Evolutionary conservation across 1,140 invertebrate genomes (phyloP), one percentile per base, ranked within the genome.

Genomic region (Stratiolaelaps scimitus): DNA sequence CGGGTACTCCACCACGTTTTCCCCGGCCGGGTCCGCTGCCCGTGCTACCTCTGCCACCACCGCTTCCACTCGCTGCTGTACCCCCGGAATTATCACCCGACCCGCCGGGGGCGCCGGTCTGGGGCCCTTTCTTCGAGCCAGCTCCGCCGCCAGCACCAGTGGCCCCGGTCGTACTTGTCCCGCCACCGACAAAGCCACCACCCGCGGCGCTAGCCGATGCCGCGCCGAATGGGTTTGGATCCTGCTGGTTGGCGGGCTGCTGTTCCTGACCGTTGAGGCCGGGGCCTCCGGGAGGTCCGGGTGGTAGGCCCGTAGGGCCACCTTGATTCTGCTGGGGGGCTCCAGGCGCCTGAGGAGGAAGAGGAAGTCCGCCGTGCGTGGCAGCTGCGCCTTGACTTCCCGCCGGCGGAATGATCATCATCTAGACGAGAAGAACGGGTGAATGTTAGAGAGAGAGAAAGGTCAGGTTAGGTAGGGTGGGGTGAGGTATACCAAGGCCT

Each of bases 1-100:
- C 53, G 34, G 26, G 53, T 19, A 60, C 53, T 19, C 53, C 53
- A 17, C 53, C 53, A 60, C 53, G 53, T 60, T 60, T 60, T 26
- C 34, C 34, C 34, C 34, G 34, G 10, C 34, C 34, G 4, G 34
- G 34, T 40, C 34, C 34, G 34, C 34, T 40, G 5, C 34, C 34
- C 10, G 34, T 40, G 34, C 34, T 28, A 20, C 47, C 47, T n/a
- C 53, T 34, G 53, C 53, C 53, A 1, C 53, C 53, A 17, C 53
- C 53, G 15, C 53, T 34, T 60, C 53, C 53, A 20, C 53, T 40
- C 34, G 34, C 34, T 40, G 34, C 34, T 40, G 34, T 40, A 10
- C 34, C 34, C 34, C 34, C 34, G 10, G 34, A 4, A 10, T 40
- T 40, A 10, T 40, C 34, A 40, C 34, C 34, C 34, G 34, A 40